These are phyloP conservation scores for Aptenodytes forsteri DNA, from an alignment of 2,113 vertebrate species.

Conservation along the genomic window DNA sequence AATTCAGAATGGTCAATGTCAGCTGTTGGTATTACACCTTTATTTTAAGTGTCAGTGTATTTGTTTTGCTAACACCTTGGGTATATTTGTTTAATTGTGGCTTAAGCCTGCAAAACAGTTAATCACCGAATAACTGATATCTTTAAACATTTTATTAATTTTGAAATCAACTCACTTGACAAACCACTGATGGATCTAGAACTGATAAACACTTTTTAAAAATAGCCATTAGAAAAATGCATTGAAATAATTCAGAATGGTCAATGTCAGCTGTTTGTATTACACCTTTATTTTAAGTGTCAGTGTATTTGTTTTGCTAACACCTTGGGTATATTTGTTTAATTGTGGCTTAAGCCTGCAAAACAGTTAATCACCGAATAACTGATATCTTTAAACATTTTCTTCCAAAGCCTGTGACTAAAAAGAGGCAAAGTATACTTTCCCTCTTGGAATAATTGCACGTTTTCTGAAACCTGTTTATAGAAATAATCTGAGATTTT, in stretches of 20 bases:
- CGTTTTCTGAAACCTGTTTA: rapidly evolving
- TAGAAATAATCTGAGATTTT: not conserved
- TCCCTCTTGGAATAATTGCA: not conserved
- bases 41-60: not conserved
- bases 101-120: not conserved
- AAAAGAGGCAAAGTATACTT: not conserved
- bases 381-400: not conserved
- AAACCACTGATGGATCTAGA: slow-evolving; percentile 19
- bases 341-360: not conserved
- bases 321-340: not conserved
- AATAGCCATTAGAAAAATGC: slow-evolving; percentile 17
- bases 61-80: not conserved
- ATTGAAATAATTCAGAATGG: slow-evolving; percentile 7
- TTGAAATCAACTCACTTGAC: slow-evolving; percentile 58
- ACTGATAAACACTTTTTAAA: slow-evolving; percentile 29
- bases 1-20: slow-evolving; percentile 3
- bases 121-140: not conserved
- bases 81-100: not conserved
- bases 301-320: slow-evolving; percentile 13
- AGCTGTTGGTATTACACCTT: slow-evolving; percentile 9
- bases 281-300: not conserved
- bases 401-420: not conserved
- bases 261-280: slow-evolving; percentile 20
- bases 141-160: not conserved
- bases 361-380: not conserved